phyloP scores from a whole-genome alignment of 2,113 vertebrate genomes.

The Indicator maculatus region DNA sequence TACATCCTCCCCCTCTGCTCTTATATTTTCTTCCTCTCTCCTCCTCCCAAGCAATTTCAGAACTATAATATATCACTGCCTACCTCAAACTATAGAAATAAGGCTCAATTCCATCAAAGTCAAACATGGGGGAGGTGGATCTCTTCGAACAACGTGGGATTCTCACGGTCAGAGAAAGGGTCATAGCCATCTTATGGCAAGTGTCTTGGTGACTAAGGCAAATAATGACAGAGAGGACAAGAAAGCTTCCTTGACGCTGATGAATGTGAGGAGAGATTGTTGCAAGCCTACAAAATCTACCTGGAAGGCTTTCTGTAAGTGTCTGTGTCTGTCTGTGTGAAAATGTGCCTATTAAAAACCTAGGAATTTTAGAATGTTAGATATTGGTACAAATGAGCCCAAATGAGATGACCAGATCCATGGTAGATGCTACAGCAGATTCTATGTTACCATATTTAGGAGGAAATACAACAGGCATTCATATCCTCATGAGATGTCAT shows the following conservation, averaged over 20 bases:
- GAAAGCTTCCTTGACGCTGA: rapidly evolving
- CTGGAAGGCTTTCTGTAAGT: background rate
- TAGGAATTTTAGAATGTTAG: background rate
- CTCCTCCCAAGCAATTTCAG: background rate
- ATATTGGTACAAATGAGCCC: background rate
- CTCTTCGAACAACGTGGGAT: background rate
- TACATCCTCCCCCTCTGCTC: background rate
- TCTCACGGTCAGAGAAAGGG: background rate
- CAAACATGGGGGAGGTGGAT: background rate
- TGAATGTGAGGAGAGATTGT: background rate
- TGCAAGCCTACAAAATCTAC: background rate
- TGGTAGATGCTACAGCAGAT: background rate
- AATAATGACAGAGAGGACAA: background rate
- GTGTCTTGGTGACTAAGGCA: background rate
- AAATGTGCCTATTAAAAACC: background rate
- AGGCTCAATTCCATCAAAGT: background rate
- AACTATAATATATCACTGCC: background rate
- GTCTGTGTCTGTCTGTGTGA: background rate
- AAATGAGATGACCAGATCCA: background rate
- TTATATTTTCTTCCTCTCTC: background rate
- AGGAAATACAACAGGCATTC: background rate
- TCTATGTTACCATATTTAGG: background rate
- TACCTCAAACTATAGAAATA: background rate
- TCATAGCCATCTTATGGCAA: background rate
- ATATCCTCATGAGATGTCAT: background rate